Conservation (phyloP, 2,888 invertebrate genomes). For the Escarpia spicata region DNA sequence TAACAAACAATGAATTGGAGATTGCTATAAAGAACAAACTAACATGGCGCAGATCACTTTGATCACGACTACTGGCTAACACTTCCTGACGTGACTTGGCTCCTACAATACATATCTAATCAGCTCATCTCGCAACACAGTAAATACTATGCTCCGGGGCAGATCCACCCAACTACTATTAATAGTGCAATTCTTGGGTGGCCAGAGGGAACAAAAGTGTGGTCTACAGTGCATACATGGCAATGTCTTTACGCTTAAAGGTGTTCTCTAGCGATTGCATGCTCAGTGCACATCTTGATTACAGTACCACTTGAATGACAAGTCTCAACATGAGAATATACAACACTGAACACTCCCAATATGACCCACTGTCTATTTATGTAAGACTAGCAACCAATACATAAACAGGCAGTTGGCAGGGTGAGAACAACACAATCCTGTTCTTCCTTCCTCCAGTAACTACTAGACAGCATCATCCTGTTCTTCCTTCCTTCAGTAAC, state of each 20-base stretch:
- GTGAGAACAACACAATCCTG: too few relatives aligned
- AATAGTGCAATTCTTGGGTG: not conserved
- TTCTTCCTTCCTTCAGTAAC: too few relatives aligned
- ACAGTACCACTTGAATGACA: not conserved
- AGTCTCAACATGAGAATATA: not conserved
- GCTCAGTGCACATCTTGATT: not conserved
- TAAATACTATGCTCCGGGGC: not conserved
- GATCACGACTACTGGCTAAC: not conserved
- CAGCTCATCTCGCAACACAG: not conserved
- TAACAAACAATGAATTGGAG: not conserved
- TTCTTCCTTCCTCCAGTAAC: too few relatives aligned
- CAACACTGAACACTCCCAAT: not conserved
- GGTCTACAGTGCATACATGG: not conserved
- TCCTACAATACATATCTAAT: not conserved
- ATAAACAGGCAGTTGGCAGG: too few relatives aligned
- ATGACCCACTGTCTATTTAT: not conserved
- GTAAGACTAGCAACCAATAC: too few relatives aligned
- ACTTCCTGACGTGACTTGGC: not conserved
- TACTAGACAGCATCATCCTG: too few relatives aligned
- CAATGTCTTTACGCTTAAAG: not conserved
- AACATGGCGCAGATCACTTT: not conserved
- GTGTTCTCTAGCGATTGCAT: not conserved
- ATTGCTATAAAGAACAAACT: not conserved
- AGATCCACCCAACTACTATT: not conserved
- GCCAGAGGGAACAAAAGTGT: not conserved